A percentile compares a stretch with the other conserved stretches of the same genome.
Conservation (phyloP, 2,797 vertebrate species). For the Diglossa cyanea region DNA sequence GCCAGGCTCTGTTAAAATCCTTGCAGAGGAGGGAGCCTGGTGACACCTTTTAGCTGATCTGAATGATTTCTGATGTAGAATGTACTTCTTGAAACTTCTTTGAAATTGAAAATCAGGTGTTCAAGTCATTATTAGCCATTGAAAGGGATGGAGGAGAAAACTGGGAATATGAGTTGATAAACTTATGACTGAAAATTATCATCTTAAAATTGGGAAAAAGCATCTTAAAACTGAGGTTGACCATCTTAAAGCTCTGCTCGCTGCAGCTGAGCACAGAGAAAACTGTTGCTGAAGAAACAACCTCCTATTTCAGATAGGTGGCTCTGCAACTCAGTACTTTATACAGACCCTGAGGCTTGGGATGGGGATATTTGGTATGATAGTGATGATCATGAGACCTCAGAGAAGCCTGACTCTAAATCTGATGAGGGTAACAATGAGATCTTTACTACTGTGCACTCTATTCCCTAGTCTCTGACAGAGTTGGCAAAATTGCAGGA, state of each 20-base stretch:
- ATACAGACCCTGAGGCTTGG: not conserved
- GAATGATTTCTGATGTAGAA: not conserved
- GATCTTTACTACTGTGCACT: not conserved
- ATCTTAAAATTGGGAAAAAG: not conserved
- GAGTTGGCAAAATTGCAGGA: not conserved
- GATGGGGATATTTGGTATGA: not conserved
- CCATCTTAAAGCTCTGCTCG: not conserved
- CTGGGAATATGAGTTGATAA: accelerated
- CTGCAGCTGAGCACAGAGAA: not conserved
- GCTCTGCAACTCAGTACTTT: not conserved
- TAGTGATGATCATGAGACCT: not conserved
- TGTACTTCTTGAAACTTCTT: too few species aligned
- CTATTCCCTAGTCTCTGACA: not conserved
- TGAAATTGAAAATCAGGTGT: not conserved
- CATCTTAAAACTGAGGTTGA: not conserved
- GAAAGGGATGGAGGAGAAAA: not conserved
- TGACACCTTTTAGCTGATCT: not conserved
- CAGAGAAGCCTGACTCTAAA: not conserved
- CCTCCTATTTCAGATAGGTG: not conserved
- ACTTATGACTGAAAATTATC: not conserved
- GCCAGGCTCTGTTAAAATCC: not conserved
- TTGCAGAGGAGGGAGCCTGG: not conserved
- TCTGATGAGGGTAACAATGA: not conserved
- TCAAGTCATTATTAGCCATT: not conserved
- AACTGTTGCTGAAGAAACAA: not conserved